Conservation (phyloP, 2,888 invertebrate genomes). For the Acholoe squamosa region DNA sequence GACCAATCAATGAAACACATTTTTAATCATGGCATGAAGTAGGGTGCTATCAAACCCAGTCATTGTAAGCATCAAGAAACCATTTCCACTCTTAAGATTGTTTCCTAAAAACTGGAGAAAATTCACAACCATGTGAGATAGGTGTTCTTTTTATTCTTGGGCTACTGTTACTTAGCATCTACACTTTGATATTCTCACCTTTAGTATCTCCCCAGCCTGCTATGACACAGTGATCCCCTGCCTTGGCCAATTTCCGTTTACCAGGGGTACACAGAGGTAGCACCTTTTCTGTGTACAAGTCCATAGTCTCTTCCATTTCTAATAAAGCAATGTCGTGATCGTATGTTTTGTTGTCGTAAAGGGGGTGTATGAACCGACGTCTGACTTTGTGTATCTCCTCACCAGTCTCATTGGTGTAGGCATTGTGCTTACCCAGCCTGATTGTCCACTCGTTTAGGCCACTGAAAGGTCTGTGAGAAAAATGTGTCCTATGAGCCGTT, state of each 20-base stretch:
- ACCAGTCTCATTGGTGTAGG: background rate
- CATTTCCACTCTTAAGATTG: too few relatives aligned
- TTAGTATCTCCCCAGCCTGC: slow-evolving; percentile 18
- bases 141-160: too few relatives aligned
- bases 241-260: background rate
- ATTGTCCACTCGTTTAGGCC: background rate
- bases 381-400: background rate
- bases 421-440: slow-evolving; percentile 14
- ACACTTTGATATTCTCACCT: background rate
- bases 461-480: background rate
- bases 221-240: background rate
- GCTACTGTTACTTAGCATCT: too few relatives aligned
- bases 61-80: too few relatives aligned
- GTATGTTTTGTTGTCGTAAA: background rate
- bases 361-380: slow-evolving; percentile 5
- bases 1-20: too few relatives aligned
- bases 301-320: background rate
- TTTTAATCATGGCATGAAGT: too few relatives aligned
- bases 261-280: background rate
- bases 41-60: too few relatives aligned
- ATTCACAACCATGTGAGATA: too few relatives aligned
- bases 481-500: too few relatives aligned
- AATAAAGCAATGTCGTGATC: slow-evolving; percentile 9
- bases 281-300: background rate
- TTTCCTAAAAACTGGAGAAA: too few relatives aligned